Conservation (phyloP, 2,113 vertebrate species). For the Otocyon megalotis region DNA sequence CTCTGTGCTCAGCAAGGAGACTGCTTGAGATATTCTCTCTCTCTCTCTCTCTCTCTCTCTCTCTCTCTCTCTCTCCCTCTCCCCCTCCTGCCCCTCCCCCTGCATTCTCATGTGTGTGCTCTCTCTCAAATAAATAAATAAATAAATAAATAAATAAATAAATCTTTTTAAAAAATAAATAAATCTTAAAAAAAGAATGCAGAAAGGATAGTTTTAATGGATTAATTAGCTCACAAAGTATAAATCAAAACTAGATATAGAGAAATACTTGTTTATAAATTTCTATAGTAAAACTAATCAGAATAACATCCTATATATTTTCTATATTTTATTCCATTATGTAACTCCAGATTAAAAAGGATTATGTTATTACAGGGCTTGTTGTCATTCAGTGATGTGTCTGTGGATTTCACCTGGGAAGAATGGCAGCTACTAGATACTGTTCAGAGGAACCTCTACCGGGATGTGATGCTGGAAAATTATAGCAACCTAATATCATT, state of each 20-base stretch:
- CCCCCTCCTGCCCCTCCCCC: no score
- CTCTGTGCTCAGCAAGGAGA: background rate
- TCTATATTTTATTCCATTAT: background rate
- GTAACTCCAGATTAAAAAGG: background rate
- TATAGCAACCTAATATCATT: conserved; percentile 35
- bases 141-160: no score
- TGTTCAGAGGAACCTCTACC: conserved; percentile 45
- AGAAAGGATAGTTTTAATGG: background rate
- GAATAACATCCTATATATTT: background rate
- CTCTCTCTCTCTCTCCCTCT: background rate
- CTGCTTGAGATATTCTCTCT: background rate
- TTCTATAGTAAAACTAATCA: background rate
- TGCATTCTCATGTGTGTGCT: no score
- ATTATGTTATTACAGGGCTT: conserved; percentile 19
- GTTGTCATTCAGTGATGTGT: conserved; percentile 45
- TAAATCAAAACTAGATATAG: background rate
- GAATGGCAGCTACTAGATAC: conserved; percentile 28
- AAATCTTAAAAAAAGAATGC: background rate
- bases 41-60: background rate
- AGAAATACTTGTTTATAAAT: background rate
- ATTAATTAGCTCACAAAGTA: background rate
- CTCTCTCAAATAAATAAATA: no score
- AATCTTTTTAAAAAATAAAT: no score
- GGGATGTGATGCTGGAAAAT: conserved; percentile 56
- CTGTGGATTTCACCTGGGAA: conserved; percentile 46